Percentiles rank a stretch among this genome's conserved stretches.
These are phyloP conservation scores for Tetrax tetrax DNA, from an alignment of 2,113 vertebrate species.

Conservation along the genomic window DNA sequence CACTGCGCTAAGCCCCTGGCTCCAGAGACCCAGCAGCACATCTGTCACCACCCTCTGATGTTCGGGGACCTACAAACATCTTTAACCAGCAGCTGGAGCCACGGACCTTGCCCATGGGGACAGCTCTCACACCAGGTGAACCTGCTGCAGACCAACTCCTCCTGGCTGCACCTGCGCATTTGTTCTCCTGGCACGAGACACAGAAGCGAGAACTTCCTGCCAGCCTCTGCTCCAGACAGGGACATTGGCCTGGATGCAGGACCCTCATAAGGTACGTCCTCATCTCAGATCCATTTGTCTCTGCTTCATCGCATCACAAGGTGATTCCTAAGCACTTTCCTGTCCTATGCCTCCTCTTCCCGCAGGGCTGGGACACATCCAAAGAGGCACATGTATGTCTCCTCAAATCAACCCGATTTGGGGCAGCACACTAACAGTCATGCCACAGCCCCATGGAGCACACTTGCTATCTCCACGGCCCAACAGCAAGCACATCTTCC, in stretches of 20 bases:
- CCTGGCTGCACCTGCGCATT: background rate
- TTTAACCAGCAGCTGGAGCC: background rate
- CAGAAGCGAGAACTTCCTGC: background rate
- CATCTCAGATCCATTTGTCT: background rate
- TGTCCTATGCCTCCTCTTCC: background rate
- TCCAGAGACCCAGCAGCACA: background rate
- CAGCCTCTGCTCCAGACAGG: background rate
- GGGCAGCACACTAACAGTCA: background rate
- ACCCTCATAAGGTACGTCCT: background rate
- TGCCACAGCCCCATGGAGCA: rapidly evolving
- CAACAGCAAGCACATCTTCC: background rate
- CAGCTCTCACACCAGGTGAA: background rate
- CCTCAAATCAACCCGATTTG: background rate
- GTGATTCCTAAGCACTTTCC: background rate
- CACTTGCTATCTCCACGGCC: rapidly evolving
- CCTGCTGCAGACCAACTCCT: background rate
- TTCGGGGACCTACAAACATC: background rate
- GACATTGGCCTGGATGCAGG: background rate
- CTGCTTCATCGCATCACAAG: rapidly evolving
- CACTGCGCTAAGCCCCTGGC: background rate
- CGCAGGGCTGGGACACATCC: background rate
- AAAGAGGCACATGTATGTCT: background rate
- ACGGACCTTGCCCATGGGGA: background rate
- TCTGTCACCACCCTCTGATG: background rate
- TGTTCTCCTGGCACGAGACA: background rate